Conservation (phyloP, 1,140 invertebrate genomes). For the Rhagoletis pomonella region DNA sequence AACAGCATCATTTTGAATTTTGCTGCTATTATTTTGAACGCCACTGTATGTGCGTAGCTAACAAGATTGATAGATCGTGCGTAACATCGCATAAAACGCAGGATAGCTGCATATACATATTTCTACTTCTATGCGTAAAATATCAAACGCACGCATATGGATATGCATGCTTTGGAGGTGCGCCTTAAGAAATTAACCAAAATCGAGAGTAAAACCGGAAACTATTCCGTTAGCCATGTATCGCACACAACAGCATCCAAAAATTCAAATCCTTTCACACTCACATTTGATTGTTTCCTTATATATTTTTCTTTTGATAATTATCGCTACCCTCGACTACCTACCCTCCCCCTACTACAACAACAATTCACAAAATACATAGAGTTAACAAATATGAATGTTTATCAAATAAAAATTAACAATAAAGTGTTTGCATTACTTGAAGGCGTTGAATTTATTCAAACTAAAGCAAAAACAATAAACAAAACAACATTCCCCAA, state of each 20-base stretch:
- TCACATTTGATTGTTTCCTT: background rate
- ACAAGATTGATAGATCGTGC: too few relatives aligned
- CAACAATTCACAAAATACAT: constrained; percentile 22
- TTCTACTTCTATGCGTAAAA: too few relatives aligned
- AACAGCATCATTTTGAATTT: too few relatives aligned
- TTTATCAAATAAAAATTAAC: constrained; percentile 43
- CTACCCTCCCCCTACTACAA: background rate
- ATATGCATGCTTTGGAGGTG: too few relatives aligned
- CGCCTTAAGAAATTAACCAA: background rate
- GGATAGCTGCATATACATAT: background rate
- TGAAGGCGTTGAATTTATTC: constrained; percentile 40
- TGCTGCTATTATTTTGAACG: too few relatives aligned
- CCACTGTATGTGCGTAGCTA: too few relatives aligned
- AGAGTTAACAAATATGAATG: constrained; percentile 36
- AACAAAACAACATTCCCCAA: too few relatives aligned
- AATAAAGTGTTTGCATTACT: constrained; percentile 49
- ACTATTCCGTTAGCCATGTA: background rate
- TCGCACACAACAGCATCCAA: background rate
- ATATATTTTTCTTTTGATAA: background rate
- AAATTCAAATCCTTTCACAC: background rate
- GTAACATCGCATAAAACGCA: background rate
- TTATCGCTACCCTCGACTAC: background rate
- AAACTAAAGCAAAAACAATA: background rate
- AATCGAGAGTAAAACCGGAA: background rate
- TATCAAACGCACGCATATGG: too few relatives aligned